Evolutionary conservation across 2,888 invertebrate genomes (phyloP), one percentile per base, ranked within the genome.

Genomic region (Siphonodentalium dalli): DNA sequence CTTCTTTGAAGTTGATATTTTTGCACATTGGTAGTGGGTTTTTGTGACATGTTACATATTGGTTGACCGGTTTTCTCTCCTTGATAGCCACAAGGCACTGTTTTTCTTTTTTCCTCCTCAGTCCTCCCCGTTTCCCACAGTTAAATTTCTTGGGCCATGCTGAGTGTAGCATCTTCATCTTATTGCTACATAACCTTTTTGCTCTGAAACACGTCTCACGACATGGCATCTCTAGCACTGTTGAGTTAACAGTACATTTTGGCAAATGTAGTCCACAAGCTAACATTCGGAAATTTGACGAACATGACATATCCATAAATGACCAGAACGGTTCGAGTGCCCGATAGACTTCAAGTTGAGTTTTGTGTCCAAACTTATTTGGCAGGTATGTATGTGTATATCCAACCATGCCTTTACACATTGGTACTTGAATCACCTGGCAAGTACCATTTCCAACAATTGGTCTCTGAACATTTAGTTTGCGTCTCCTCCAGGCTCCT

Each of bases 251-350:
- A 7, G 42, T 47, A 50, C 73, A 75, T 44, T 66, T 63, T 7
- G 75, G 75, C 3, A 75, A 64, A 43, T 66, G 69, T 24, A 68
- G 39, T 7, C 68, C 61, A 48, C 75, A 75, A 7, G 65, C 66
- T 13, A 68, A 48, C 31, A 63, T 39, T 9, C 75, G 66, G 35
- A 71, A 60, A 56, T 74, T 72, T 4, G 46, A 48, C 5, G 72
- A 72, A 44, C 74, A 74, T 4, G 65, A 65, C 13, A 54, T 61
- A 53, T 75, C 75, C 65, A 75, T 71, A 51, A 63, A 61, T 0
- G 66, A 55, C 74, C 74, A 75, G 13, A 66, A 35, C 18, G 58
- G 66, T 27, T 72, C 69, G 7, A 75, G 56, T 6, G 58, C 61
- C 20, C 68, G 59, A 56, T 68, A 68, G 1, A 69, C 66, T 15